phyloP scores from a whole-genome alignment of 2,113 vertebrate species.

The Notothenia coriiceps region DNA sequence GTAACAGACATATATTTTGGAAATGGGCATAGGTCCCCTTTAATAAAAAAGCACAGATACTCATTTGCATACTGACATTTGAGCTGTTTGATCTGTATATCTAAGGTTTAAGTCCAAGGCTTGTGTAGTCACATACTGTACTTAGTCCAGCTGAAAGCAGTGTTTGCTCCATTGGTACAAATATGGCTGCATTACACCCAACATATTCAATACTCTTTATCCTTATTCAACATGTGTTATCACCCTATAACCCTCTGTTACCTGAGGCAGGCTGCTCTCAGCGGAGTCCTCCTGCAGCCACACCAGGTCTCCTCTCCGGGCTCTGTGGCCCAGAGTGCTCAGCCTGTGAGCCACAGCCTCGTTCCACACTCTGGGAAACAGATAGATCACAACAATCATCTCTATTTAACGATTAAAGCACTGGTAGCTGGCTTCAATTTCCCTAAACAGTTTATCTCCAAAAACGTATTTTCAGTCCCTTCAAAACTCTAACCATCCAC shows the following conservation, averaged over 20 bases:
- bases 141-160: not conserved
- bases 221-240: not conserved
- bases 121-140: not conserved
- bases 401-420: not conserved
- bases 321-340: slow-evolving; percentile 82
- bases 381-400: not conserved
- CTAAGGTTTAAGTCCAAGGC: no score
- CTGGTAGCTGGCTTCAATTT: not conserved
- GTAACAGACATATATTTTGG: no score
- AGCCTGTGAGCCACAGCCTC: slow-evolving; percentile 89
- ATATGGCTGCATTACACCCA: not conserved
- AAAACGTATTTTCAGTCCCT: no score
- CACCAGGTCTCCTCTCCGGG: slow-evolving; percentile 91
- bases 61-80: no score
- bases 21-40: no score
- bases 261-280: slow-evolving; percentile 58
- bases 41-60: no score
- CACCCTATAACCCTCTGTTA: slow-evolving; percentile 17
- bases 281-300: slow-evolving; percentile 64
- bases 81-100: not conserved
- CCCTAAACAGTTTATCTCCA: not conserved
- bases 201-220: not conserved
- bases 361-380: slow-evolving; percentile 89
- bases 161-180: not conserved
- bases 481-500: no score